Percentiles rank a stretch among this genome's conserved stretches.
Evolutionary conservation across 2,888 invertebrate species (phyloP).

Genomic region (Cephus rjabovi): DNA sequence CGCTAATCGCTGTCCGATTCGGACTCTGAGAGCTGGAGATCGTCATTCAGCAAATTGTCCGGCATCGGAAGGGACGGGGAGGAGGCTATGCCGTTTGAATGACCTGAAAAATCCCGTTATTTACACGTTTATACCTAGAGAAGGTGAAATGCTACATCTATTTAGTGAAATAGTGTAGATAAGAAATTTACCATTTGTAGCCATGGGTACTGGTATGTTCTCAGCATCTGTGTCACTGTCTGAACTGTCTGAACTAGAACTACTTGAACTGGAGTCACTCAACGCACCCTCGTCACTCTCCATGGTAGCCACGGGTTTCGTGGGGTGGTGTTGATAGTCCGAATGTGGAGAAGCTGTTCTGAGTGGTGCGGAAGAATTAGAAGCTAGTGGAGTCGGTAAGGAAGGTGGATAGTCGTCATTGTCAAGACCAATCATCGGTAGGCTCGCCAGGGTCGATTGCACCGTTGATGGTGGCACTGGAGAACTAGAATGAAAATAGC

Average conservation of each 20-base stretch:
- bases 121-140: background rate
- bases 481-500: slow-evolving; percentile 67
- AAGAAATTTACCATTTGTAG: slow-evolving; percentile 48
- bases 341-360: slow-evolving; percentile 31
- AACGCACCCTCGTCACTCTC: slow-evolving; percentile 47
- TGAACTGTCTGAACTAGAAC: slow-evolving; percentile 63
- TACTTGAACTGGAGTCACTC: slow-evolving; percentile 61
- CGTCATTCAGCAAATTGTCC: slow-evolving; percentile 81
- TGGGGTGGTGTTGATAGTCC: slow-evolving; percentile 11
- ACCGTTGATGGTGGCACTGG: slow-evolving; percentile 70
- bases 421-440: slow-evolving; percentile 81
- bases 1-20: slow-evolving; percentile 82
- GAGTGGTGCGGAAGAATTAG: slow-evolving; percentile 27
- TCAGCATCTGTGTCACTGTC: slow-evolving; percentile 68
- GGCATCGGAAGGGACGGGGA: slow-evolving; percentile 67
- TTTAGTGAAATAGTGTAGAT: background rate
- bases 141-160: background rate
- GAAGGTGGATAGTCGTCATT: slow-evolving; percentile 66
- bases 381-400: slow-evolving; percentile 40
- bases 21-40: slow-evolving; percentile 88
- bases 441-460: slow-evolving; percentile 78
- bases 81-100: slow-evolving; percentile 54
- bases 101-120: slow-evolving; percentile 47
- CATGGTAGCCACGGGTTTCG: slow-evolving; percentile 20
- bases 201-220: slow-evolving; percentile 44